Percentiles rank a stretch among this genome's conserved stretches.
Evolutionary conservation across 2,888 invertebrate genomes (phyloP).

Genomic region (Sphecodes monilicornis): DNA sequence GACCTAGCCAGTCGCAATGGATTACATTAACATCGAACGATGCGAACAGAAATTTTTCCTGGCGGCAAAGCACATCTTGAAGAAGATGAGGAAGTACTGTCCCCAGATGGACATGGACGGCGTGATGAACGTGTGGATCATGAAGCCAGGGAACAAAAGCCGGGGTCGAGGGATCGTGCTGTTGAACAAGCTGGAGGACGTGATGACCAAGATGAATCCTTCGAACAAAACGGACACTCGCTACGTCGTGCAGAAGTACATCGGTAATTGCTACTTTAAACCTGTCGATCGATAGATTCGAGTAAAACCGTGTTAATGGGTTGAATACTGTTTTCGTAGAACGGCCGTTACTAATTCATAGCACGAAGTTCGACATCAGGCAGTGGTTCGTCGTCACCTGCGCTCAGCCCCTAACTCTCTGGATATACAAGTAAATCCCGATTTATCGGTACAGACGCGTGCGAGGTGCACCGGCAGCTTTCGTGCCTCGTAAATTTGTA

Average conservation of each 20-base stretch:
- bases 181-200: slow-evolving; percentile 94
- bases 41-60: slow-evolving; percentile 78
- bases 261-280: slow-evolving; percentile 87
- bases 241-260: slow-evolving; percentile 98
- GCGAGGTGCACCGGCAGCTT: slow-evolving; percentile 11
- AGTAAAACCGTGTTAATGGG: not conserved
- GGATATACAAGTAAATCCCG: slow-evolving; percentile 92
- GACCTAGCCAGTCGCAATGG: not conserved
- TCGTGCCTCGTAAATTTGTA: slow-evolving; percentile 43
- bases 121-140: slow-evolving; percentile 95
- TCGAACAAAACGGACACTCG: slow-evolving; percentile 87
- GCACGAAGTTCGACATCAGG: slow-evolving; percentile 97
- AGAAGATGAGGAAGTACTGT: slow-evolving; percentile 90
- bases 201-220: slow-evolving; percentile 88
- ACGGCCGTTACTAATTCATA: slow-evolving; percentile 93
- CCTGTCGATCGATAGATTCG: not conserved
- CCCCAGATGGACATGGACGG: slow-evolving; percentile 95
- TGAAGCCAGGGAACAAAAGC: slow-evolving; percentile 97
- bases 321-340: slow-evolving; percentile 86
- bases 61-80: slow-evolving; percentile 85
- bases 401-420: slow-evolving; percentile 95
- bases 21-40: slow-evolving; percentile 25
- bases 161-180: slow-evolving; percentile 95
- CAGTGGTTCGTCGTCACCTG: slow-evolving; percentile 98
- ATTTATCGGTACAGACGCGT: not conserved